Evolutionary conservation across 2,113 vertebrate genomes (phyloP).

Genomic region (Megalops atlanticus): DNA sequence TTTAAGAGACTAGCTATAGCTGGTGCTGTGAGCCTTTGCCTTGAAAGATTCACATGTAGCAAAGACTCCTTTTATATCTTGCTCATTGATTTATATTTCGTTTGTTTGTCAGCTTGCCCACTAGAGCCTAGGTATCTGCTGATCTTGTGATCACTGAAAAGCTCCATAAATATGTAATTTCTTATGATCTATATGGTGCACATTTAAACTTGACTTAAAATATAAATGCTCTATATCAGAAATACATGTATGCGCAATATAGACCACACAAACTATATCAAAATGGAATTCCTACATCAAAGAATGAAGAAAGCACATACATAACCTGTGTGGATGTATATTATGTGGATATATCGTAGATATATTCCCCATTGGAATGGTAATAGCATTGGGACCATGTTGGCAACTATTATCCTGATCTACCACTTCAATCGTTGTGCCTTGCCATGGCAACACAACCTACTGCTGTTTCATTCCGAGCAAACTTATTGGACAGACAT

Average conservation of each 20-base stretch:
- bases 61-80: neutral
- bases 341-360: neutral
- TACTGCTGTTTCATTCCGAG: constrained; percentile 9
- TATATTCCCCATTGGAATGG: neutral
- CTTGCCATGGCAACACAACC: constrained; percentile 24
- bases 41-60: neutral
- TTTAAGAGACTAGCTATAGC: neutral
- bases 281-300: neutral
- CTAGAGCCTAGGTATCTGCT: neutral
- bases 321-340: neutral
- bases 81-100: neutral
- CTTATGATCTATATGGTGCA: neutral
- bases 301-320: neutral
- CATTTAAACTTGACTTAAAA: neutral
- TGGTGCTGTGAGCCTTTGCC: neutral
- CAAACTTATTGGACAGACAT: constrained; percentile 19
- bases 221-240: neutral
- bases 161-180: no score
- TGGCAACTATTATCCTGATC: neutral
- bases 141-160: neutral
- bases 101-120: neutral
- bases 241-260: neutral
- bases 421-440: neutral
- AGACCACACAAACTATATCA: neutral
- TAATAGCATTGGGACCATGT: neutral